Base-by-base conservation (phyloP, 1,140 invertebrate genomes). In the Dreissena rostriformis region DNA sequence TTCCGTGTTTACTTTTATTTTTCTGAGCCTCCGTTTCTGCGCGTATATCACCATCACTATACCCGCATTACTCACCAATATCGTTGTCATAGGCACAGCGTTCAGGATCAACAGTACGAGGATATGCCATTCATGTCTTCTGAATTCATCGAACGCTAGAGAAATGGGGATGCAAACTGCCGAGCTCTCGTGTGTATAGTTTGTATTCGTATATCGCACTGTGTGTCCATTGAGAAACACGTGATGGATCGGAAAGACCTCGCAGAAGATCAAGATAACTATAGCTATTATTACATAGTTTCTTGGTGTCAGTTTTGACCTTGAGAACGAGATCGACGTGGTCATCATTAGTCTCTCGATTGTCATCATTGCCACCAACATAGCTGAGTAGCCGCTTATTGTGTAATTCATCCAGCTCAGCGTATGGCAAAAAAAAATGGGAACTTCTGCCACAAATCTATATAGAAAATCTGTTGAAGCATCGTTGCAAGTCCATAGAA, bases 301-400 rank as follows among this genome's bases (percentile, higher is more conserved):
- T 73, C 24, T 73, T 73, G 73, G 73, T 28, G 53, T 29, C 10
- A 76, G 11, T 17, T 76, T 76, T n/a, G 11, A 14, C 28, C 28
- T 57, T 6, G 53, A 12, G 28, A 61, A 61, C 1, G 29, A 1
- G 17, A 55, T 53, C 10, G 19, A 15, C 17, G 29, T 57, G 0
- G 57, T n/a, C 57, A 61, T 76, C 11, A 76, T 51, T 24, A 65
- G 17, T 28, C 17, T 14, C 55, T 73, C 71, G 4, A 73, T 15
- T 24, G 71, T 73, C 17, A 73, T 39, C 17, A 73, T 15, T 14
- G 63, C 73, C 1, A 76, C 24, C 14, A 76, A 14, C 73, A 53
- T 61, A 22, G 28, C 24, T 15, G 73, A 76, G 39, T 28, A 57
- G 11, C n/a, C 53, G 26, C 53, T 26, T 5, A 57, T 4, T 26